phyloP scores from a whole-genome alignment of 2,113 vertebrate species.

The Stigmatopora nigra region DNA sequence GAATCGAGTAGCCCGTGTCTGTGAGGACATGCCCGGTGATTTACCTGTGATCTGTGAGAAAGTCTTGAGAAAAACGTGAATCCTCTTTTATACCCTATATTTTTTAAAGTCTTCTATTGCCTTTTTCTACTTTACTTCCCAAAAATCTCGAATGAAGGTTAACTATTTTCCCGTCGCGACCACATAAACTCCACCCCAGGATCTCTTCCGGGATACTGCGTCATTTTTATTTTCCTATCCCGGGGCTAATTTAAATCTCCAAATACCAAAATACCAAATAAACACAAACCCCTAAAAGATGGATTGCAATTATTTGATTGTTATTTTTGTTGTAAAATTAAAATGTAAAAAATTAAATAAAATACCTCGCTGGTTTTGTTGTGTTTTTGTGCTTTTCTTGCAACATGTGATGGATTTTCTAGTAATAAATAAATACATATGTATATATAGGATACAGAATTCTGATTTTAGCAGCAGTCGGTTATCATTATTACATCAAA shows the following conservation, averaged over 20 bases:
- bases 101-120: neutral
- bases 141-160: neutral
- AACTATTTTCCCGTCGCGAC: neutral
- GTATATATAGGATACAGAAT: too few species aligned
- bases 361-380: too few species aligned
- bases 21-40: slow-evolving; percentile 10
- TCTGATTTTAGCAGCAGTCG: too few species aligned
- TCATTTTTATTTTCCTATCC: slow-evolving; percentile 21
- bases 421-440: too few species aligned
- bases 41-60: slow-evolving; percentile 29
- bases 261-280: too few species aligned
- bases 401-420: too few species aligned
- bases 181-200: slow-evolving; percentile 47
- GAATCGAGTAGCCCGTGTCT: neutral
- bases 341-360: too few species aligned
- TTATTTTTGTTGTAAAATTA: too few species aligned
- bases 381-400: too few species aligned
- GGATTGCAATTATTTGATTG: too few species aligned
- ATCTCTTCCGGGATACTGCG: slow-evolving; percentile 6
- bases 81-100: neutral
- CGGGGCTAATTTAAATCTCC: slow-evolving; percentile 6
- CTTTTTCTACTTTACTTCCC: neutral
- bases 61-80: neutral
- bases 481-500: too few species aligned
- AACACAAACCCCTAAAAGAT: neutral